These are phyloP conservation scores for Epizoanthus stellaris DNA, from an alignment of 92 coral and sea anemone genomes.

Conservation along the genomic window DNA sequence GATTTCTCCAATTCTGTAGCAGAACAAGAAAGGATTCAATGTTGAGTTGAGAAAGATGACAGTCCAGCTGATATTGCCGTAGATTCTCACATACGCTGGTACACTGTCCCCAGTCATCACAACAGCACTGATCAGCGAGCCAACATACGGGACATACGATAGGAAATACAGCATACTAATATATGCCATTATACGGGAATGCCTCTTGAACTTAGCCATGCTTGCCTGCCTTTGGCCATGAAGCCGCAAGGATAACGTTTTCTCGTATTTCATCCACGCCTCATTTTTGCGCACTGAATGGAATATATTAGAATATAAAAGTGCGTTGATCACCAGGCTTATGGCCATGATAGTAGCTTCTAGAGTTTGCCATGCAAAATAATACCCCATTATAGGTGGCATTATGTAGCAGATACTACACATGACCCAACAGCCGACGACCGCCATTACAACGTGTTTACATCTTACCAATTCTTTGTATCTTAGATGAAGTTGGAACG, in stretches of 20 bases:
- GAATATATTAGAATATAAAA: constrained; percentile 2
- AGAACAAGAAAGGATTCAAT: constrained; percentile 23
- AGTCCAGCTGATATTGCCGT: constrained; percentile 16
- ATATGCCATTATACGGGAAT: constrained; percentile 19
- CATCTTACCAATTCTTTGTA: constrained; percentile 1
- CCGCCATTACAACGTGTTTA: neutral
- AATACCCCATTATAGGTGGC: constrained; percentile 16
- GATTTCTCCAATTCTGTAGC: constrained; percentile 31
- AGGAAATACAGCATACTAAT: constrained; percentile 18
- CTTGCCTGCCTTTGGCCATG: constrained; percentile 17
- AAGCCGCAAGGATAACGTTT: constrained; percentile 18
- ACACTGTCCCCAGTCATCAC: neutral
- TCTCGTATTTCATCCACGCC: constrained; percentile 16
- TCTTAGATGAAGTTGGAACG: constrained; percentile 12
- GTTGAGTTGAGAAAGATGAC: constrained; percentile 15
- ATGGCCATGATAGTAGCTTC: neutral
- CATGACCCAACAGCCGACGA: neutral
- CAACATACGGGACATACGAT: constrained; percentile 13
- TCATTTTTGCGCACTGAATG: constrained; percentile 18
- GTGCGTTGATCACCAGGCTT: neutral
- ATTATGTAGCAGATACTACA: neutral
- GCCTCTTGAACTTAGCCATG: neutral
- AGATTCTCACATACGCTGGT: constrained; percentile 2
- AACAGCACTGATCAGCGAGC: constrained; percentile 1
- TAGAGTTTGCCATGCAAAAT: constrained; percentile 4